A percentile compares a stretch with the other conserved stretches of the same genome.
Conservation (phyloP, 2,888 invertebrate species). For the Campoletis raptor region DNA sequence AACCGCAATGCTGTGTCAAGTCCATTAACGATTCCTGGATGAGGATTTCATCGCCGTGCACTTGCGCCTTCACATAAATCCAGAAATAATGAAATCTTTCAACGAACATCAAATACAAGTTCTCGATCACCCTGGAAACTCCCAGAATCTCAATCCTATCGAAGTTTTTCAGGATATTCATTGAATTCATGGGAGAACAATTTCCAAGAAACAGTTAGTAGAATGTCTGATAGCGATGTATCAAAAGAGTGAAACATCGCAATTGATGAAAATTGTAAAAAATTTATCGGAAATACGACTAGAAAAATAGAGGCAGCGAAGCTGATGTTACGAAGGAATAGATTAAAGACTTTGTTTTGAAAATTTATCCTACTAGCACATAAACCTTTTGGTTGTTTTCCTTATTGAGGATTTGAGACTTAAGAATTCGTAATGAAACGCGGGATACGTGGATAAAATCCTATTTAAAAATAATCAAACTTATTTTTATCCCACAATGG, state of each 20-base stretch:
- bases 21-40: neutral
- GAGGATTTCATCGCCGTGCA: neutral
- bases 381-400: neutral
- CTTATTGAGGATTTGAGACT: neutral
- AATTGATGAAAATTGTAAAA: neutral
- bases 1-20: neutral
- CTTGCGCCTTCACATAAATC: neutral
- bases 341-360: neutral
- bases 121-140: neutral
- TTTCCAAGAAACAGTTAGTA: neutral
- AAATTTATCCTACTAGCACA: neutral
- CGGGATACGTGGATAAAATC: neutral
- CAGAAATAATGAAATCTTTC: neutral
- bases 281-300: neutral
- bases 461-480: neutral
- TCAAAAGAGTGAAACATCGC: neutral
- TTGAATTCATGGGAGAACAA: neutral
- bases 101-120: neutral
- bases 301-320: constrained; percentile 2
- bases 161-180: neutral
- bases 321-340: neutral
- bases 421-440: neutral
- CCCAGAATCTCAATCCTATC: neutral
- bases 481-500: neutral
- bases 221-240: neutral